Base-by-base conservation (phyloP, 2,797 vertebrate genomes). In the Pitangus sulphuratus region DNA sequence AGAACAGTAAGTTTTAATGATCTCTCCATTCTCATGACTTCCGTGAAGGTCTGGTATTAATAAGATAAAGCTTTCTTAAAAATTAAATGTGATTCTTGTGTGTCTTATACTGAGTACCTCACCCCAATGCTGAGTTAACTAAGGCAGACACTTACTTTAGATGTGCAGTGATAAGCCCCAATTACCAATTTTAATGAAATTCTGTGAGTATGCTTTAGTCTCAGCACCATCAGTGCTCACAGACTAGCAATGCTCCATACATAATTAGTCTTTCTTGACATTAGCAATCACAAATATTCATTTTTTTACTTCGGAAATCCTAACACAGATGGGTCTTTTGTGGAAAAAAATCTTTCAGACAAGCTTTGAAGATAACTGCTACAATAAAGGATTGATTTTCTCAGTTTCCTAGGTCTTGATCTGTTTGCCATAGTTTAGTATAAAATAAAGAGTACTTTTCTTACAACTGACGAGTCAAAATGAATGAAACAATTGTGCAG, bases 11-110 rank as follows among this genome's bases (percentile, higher is more conserved):
- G 84, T 84, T 82, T 94, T 74, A 90, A 89, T 91, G 94, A 93
- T 90, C 93, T 97, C 86, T 95, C 87, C 2, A 1, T 85, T 96
- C 94, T 96, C 76, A 51, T 91, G 81, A 93, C 89, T 85, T 80
- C 69, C 33, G 4, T 87, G 84, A 87, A 90, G 56, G 50, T 91
- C 69, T 83, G 85, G 58, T 26, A 44, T 37, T 35, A 94, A 92
- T 87, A 92, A 92, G 76, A 95, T 57, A 96, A 90, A 94, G 64
- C 33, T 74, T 72, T 50, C 87, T 93, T 91, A 79, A 89, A 90
- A 95, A 76, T 37, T 28, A 58, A 44, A 86, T 50, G 20, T 30
- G 76, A 72, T 81, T 56, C 50, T 75, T 72, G 8, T 44, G 65
- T 45, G 22, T 91, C 51, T 92, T 15, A 31, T 66, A 65, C 42